phyloP scores from a whole-genome alignment of 2,113 vertebrate species.

The Platichthys flesus region DNA sequence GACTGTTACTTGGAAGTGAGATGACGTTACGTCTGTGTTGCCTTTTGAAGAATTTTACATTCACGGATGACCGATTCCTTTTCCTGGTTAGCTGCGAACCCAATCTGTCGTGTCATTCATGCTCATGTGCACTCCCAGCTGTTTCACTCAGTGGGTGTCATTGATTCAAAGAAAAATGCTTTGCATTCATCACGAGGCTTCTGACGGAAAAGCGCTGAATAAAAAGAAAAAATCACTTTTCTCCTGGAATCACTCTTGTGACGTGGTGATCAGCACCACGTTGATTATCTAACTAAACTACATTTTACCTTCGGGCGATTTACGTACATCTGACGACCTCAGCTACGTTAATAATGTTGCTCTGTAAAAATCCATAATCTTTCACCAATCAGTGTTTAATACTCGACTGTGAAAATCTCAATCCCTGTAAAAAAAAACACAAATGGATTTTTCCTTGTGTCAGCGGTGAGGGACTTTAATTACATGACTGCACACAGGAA shows the following conservation, averaged over 20 bases:
- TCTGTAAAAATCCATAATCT: not conserved
- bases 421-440: not conserved
- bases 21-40: not conserved
- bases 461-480: not conserved
- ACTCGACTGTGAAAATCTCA: not conserved
- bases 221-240: not conserved
- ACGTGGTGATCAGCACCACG: not conserved
- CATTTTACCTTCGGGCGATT: not conserved
- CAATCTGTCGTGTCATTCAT: slow-evolving; percentile 24
- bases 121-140: slow-evolving; percentile 6
- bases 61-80: not conserved
- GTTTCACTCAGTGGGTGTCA: not conserved
- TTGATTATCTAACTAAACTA: not conserved
- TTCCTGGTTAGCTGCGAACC: not conserved
- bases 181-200: not conserved
- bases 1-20: not conserved
- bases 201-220: not conserved
- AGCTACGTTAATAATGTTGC: not conserved
- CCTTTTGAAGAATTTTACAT: not conserved
- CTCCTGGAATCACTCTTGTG: not conserved
- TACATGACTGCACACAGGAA: not conserved
- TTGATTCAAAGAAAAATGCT: not conserved
- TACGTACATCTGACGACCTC: not conserved
- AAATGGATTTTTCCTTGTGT: not conserved
- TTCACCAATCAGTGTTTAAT: not conserved